Evolutionary conservation across 2,113 vertebrate genomes (phyloP), one percentile per base, ranked within the genome.

Genomic region (Formicarius rufipectus): DNA sequence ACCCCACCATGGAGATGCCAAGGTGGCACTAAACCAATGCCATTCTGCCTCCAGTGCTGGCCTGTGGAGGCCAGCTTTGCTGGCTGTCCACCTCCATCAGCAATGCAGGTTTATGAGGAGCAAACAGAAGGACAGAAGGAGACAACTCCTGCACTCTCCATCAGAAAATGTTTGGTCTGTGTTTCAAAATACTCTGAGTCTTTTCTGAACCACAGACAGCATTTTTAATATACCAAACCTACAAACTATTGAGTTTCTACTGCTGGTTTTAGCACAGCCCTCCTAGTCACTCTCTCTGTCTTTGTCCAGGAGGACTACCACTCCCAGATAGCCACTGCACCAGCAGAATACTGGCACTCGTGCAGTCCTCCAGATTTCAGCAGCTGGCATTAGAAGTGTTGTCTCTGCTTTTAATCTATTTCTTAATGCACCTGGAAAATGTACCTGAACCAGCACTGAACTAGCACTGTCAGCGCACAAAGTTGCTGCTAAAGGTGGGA

Each of bases 341-440:
- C 64, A 88, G 6, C 63, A 76, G 68, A 5, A 82, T 55, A 93
- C 6, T 18, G 37, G 12, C 45, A 69, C 55, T 11, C 19, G 8
- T 56, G 20, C 23, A 82, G 62, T 28, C 33, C 67, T 71, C 66
- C 33, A 42, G 5, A 35, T 85, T 69, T 60, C 39, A 81, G 44
- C 25, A 84, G 20, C 42, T 79, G 31, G 18, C 44, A 87, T 40
- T 56, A 76, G 50, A 93, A 90, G 12, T 2, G 2, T 23, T 81
- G 82, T 59, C n/a, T 53, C 44, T 50, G 76, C 59, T 91, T 95
- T 97, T 93, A 95, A 96, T 92, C 19, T 71, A 47, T 56, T 97
- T 90, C 93, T 91, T 66, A 93, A 81, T 42, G 59, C n/a, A 94
- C 37, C 74, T 93, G 69, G 55, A 89, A 90, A 96, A 97, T 39